Percentiles rank a stretch among this genome's conserved stretches.
These are phyloP conservation scores for Clarias macrocephalus DNA, from an alignment of 2,113 vertebrate species.

Conservation along the genomic window DNA sequence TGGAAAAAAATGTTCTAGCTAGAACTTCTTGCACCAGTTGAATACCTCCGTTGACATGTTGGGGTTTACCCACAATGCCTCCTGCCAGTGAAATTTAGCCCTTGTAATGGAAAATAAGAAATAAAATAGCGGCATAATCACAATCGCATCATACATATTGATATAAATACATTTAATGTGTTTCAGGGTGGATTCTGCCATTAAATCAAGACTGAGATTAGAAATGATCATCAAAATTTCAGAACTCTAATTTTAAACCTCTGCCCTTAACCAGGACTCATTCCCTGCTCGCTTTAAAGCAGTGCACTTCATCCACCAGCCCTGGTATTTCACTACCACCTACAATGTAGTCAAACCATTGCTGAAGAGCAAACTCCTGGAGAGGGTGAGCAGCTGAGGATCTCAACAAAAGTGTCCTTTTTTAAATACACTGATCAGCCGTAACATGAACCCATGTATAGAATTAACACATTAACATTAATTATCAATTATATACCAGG, in stretches of 20 bases:
- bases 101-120: too few relatives aligned
- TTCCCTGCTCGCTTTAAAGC: conserved; percentile 98
- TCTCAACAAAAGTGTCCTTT: background rate
- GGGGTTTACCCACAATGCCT: background rate
- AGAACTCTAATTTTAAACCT: background rate
- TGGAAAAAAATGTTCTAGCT: too few relatives aligned
- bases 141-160: background rate
- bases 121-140: background rate
- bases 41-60: background rate
- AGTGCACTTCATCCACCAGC: conserved; percentile 95
- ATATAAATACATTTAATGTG: background rate
- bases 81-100: background rate
- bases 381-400: conserved; percentile 79
- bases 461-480: too few relatives aligned
- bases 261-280: conserved; percentile 78
- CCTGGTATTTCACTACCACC: conserved; percentile 98
- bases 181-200: background rate
- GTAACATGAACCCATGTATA: too few relatives aligned
- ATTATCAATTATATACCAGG: too few relatives aligned
- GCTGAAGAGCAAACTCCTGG: conserved; percentile 92
- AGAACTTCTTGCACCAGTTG: too few relatives aligned
- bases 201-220: background rate
- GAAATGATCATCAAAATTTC: background rate
- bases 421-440: too few relatives aligned
- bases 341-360: conserved; percentile 96